Evolutionary conservation across 2,113 vertebrate genomes (phyloP).

Genomic region (Forbesichthys agassizii): DNA sequence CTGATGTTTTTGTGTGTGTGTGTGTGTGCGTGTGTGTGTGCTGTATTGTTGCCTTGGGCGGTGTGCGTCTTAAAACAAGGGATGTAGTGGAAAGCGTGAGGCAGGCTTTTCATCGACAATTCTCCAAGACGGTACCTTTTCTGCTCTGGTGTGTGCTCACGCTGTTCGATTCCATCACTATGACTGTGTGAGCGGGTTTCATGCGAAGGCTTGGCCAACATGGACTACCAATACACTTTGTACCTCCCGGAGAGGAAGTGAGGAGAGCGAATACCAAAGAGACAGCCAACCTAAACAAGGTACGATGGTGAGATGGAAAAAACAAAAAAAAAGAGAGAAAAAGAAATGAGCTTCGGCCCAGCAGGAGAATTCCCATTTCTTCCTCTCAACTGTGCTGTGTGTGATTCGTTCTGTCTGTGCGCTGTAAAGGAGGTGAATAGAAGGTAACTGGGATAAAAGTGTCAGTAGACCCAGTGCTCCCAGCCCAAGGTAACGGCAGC

Average conservation of each 20-base stretch:
- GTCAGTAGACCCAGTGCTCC: constrained; percentile 53
- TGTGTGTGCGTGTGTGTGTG: constrained; percentile 41
- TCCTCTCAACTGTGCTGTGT: constrained; percentile 26
- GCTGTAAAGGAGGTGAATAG: constrained; percentile 44
- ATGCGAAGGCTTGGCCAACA: constrained; percentile 23
- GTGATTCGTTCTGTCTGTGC: constrained; percentile 23
- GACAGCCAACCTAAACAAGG: constrained; percentile 8
- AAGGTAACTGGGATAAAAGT: constrained; percentile 24
- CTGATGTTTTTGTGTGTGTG: constrained; percentile 44
- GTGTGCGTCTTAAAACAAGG: constrained; percentile 62
- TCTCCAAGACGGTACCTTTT: constrained; percentile 61
- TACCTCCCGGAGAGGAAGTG: constrained; percentile 33
- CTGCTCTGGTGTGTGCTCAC: constrained; percentile 43
- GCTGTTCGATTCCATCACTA: constrained; percentile 38
- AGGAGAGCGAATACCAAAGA: constrained; percentile 17
- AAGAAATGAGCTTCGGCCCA: constrained; percentile 3
- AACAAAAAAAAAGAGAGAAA: not conserved
- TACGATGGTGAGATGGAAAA: not conserved
- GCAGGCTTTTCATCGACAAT: constrained; percentile 46
- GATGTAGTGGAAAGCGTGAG: constrained; percentile 50
- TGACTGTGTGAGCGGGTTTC: constrained; percentile 8
- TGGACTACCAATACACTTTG: constrained; percentile 33
- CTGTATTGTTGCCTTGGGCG: constrained; percentile 57
- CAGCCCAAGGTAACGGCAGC: constrained; percentile 47
- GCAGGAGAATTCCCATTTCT: constrained; percentile 36